Conservation (phyloP, 2,888 invertebrate genomes). For the Cataglyphis albicans region DNA sequence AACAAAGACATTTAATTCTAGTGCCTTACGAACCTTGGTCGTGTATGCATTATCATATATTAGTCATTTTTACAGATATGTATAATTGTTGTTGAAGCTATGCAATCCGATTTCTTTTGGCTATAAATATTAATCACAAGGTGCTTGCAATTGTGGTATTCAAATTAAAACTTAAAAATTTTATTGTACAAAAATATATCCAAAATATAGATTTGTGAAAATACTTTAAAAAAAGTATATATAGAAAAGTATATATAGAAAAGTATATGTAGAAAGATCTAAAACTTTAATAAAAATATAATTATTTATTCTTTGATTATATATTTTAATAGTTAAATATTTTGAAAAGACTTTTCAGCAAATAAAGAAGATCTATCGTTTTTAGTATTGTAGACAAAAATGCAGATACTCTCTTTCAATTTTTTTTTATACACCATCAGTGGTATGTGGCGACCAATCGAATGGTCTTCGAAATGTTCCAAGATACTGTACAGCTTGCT, state of each 20-base stretch:
- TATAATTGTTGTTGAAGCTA: neutral
- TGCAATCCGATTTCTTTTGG: neutral
- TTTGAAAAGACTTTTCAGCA: neutral
- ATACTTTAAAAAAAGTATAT: neutral
- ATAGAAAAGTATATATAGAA: neutral
- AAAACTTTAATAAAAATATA: neutral
- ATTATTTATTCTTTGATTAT: neutral
- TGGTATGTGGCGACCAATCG: slow-evolving; percentile 42
- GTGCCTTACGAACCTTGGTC: neutral
- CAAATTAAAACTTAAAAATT: neutral
- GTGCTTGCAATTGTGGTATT: neutral
- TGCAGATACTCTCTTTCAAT: slow-evolving; percentile 29
- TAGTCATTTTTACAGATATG: neutral
- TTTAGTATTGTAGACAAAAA: neutral
- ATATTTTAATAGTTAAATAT: neutral
- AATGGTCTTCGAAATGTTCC: slow-evolving; percentile 48
- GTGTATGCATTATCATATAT: neutral
- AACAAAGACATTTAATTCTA: neutral
- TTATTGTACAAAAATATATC: neutral
- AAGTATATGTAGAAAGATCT: neutral
- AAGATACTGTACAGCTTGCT: slow-evolving; percentile 54
- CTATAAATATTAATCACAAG: neutral
- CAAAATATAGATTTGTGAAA: neutral
- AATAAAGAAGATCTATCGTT: neutral
- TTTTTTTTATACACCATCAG: slow-evolving; percentile 27